Base-by-base conservation (phyloP, 2,888 invertebrate species). In the Megastigmus dorsalis region DNA sequence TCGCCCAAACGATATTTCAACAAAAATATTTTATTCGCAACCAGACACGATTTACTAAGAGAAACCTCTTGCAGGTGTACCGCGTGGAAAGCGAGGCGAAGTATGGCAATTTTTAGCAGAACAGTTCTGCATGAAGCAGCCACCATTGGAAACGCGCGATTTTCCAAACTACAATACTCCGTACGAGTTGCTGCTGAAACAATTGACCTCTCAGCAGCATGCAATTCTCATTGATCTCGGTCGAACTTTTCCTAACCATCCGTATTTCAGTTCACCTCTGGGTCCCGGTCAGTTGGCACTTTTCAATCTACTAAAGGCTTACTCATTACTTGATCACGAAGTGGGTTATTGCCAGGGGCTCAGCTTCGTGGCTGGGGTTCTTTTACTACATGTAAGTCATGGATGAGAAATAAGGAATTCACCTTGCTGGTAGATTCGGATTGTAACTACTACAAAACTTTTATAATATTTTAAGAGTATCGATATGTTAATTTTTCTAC, bases 321-420 rank as follows among this genome's bases (percentile, higher is more conserved):
- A 98, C 87, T 98, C 98, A 0, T 90, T 98, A 28, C 88, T 98
- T 41, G 98, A 99, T 88, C 94, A 95, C 0, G 97, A 98, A 84
- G 95, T 99, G 0, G 98, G 97, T 0, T 98, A 98, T 88, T 98
- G 98, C 80, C 98, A 99, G 89, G 98, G 98, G 0, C 91, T 98
- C 9, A 97, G 97, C 83, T 99, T 98, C 84, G 96, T 98, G 1
- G 98, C 97, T 75, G 98, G 97, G 10, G 93, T 98, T 0, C 89
- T 99, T 1, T 89, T 99, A 9, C 89, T 99, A 80, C 98, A 99
- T 89, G 97, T 97, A 88, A 93, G 95, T 91, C 13, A n/a, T n/a
- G n/a, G n/a, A n/a, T n/a, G n/a, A n/a, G n/a, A n/a, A n/a, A n/a
- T n/a, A n/a, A n/a, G n/a, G n/a, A n/a, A n/a, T n/a, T n/a, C n/a